Conservation (phyloP, 1,140 invertebrate genomes). For the Physella acuta region DNA sequence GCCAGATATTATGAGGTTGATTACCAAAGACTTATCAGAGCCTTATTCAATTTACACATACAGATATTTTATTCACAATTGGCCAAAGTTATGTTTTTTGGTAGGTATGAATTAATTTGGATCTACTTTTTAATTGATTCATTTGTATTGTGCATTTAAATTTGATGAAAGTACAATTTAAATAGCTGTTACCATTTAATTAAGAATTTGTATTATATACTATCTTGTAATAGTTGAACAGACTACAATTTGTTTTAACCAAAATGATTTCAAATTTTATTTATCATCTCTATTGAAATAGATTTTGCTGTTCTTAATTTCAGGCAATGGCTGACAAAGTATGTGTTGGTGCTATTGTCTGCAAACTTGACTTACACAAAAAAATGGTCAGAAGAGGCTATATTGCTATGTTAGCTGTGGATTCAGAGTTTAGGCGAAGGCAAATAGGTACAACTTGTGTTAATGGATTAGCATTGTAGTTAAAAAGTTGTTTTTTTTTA, state of each 20-base stretch:
- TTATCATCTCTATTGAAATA: too few species aligned
- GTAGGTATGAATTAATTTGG: too few species aligned
- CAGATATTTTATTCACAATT: conserved; percentile 99
- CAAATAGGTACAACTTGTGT: conserved; percentile 74
- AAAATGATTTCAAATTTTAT: too few species aligned
- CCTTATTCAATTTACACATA: conserved; percentile 99
- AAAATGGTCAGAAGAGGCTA: conserved; percentile 87
- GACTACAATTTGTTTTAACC: too few species aligned
- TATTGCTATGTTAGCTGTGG: conserved; percentile 98
- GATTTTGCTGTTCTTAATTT: conserved; percentile 22
- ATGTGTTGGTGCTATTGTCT: conserved; percentile 96
- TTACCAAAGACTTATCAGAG: conserved; percentile 98
- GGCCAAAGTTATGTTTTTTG: conserved; percentile 98
- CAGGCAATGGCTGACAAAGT: conserved; percentile 72
- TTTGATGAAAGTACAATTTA: too few species aligned
- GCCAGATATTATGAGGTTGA: conserved; percentile 95
- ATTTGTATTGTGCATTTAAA: too few species aligned
- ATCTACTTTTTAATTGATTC: too few species aligned
- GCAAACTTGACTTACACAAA: conserved; percentile 90
- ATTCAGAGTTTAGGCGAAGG: conserved; percentile 89
- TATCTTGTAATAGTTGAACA: too few species aligned
- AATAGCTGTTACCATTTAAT: too few species aligned
- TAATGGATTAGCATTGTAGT: too few species aligned
- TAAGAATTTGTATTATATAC: too few species aligned
- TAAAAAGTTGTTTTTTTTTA: too few species aligned